phyloP scores from a whole-genome alignment of 2,888 invertebrate species.

The Thyatira batis region DNA sequence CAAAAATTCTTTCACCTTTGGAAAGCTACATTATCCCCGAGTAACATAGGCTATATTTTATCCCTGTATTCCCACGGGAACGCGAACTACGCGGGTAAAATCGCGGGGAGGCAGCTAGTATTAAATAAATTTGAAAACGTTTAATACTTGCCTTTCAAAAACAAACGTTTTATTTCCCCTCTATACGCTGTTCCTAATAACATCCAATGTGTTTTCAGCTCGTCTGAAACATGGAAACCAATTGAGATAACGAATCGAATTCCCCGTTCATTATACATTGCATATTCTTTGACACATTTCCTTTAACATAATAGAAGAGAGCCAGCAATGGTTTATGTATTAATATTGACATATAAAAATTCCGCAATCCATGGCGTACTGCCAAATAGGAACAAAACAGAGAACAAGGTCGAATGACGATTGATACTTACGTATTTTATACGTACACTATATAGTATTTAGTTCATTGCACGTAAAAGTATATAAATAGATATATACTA shows the following conservation, averaged over 20 bases:
- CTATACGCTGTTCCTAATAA: constrained; percentile 25
- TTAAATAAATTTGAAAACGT: no score
- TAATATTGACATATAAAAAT: constrained; percentile 11
- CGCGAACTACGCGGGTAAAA: no score
- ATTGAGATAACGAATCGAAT: constrained; percentile 22
- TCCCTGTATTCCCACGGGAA: no score
- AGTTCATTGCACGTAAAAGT: neutral
- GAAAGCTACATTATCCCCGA: no score
- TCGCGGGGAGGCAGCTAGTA: no score
- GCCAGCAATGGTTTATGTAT: constrained; percentile 18
- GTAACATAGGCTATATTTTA: no score
- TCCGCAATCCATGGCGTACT: constrained; percentile 41
- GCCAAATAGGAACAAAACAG: constrained; percentile 66
- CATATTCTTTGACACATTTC: neutral
- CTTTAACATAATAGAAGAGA: neutral
- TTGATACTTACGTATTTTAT: constrained; percentile 3
- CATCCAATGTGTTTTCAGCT: constrained; percentile 33
- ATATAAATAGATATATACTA: neutral
- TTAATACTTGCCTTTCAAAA: no score
- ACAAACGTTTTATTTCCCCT: constrained; percentile 3
- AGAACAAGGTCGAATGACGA: constrained; percentile 37
- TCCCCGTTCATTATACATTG: constrained; percentile 5
- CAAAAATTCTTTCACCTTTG: no score
- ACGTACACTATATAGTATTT: neutral
- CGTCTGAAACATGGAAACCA: constrained; percentile 15